phyloP scores from a whole-genome alignment of 2,888 invertebrate genomes.

The Mimas tiliae region DNA sequence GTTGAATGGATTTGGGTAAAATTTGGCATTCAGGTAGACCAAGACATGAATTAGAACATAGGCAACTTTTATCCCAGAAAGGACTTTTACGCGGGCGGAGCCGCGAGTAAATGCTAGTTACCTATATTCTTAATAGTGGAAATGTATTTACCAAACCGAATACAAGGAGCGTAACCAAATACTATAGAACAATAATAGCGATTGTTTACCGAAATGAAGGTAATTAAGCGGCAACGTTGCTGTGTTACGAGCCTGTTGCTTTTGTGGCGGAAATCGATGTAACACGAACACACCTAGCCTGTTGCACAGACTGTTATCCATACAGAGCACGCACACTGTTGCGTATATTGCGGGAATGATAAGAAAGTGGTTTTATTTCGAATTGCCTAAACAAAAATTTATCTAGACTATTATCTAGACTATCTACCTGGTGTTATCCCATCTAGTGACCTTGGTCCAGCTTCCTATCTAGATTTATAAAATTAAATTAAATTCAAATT shows the following conservation, averaged over 20 bases:
- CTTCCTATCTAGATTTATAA: no score
- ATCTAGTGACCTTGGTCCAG: no score
- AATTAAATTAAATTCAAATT: no score
- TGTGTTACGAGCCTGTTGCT: constrained; percentile 67
- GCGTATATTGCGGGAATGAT: constrained; percentile 30
- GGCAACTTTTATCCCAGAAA: no score
- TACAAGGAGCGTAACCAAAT: background rate
- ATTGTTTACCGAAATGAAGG: constrained; percentile 37
- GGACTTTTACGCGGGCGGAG: no score
- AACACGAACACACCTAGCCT: constrained; percentile 61
- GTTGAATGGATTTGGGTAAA: no score
- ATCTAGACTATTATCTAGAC: no score
- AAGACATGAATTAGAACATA: no score
- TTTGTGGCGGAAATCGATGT: constrained; percentile 74
- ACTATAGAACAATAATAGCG: background rate
- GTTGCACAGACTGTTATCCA: constrained; percentile 58
- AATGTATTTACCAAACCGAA: background rate
- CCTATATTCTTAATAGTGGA: no score
- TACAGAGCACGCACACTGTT: constrained; percentile 42
- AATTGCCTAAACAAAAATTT: background rate
- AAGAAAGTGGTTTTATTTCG: background rate
- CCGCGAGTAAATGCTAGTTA: no score
- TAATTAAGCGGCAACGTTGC: constrained; percentile 42
- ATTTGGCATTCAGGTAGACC: no score
- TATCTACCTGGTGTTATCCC: no score